Evolutionary conservation across 92 coral and sea anemone species (phyloP).

Genomic region (Porites cylindrica): DNA sequence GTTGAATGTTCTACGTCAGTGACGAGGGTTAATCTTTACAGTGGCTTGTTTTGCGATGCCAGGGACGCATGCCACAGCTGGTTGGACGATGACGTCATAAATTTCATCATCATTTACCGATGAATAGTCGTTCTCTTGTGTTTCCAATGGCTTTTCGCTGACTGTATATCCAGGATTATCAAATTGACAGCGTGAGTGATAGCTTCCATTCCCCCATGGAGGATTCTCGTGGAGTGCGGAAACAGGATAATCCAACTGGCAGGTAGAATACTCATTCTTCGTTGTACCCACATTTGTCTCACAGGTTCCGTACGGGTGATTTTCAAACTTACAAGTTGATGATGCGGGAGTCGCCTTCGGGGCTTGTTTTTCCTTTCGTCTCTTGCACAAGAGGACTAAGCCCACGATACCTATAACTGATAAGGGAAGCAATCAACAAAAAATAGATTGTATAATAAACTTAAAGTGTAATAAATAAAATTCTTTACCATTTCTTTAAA

Average conservation of each 20-base stretch:
- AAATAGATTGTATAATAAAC: too few relatives aligned
- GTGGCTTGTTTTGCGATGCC: background rate
- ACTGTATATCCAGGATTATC: background rate
- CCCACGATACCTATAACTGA: background rate
- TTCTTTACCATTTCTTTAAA: too few relatives aligned
- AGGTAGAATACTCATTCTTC: background rate
- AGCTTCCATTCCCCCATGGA: too few relatives aligned
- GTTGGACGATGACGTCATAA: background rate
- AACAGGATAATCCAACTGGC: background rate
- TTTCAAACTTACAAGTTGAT: background rate
- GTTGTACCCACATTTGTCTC: background rate
- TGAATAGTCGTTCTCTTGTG: background rate
- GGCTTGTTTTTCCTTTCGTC: background rate
- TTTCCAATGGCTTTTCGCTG: background rate
- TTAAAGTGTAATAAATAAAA: too few relatives aligned
- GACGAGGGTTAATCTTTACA: background rate
- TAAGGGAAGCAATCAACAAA: background rate
- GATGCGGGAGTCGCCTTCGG: background rate
- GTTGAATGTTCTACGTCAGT: background rate
- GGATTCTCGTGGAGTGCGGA: background rate
- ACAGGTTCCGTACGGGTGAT: conserved; percentile 5
- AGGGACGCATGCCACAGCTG: background rate
- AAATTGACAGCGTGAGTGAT: background rate
- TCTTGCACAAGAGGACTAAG: background rate
- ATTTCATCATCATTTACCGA: background rate